Percentiles rank a stretch among this genome's conserved stretches.
Evolutionary conservation across 2,797 vertebrate genomes (phyloP).

Genomic region (Sebastes alutus): DNA sequence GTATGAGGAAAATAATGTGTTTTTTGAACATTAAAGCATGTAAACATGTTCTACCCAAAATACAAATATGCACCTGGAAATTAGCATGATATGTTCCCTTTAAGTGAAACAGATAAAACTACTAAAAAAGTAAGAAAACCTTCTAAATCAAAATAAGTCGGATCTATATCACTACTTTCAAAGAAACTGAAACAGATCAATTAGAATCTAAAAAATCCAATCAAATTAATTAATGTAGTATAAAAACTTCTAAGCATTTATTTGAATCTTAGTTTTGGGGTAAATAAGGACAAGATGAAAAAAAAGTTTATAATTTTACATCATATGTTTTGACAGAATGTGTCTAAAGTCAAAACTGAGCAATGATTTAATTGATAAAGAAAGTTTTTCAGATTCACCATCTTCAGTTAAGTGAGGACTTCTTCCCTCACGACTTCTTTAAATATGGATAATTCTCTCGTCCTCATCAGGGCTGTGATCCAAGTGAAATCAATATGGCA

Average conservation of each 20-base stretch:
- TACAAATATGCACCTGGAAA: neutral
- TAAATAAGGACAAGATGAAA: neutral
- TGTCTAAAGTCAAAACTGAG: neutral
- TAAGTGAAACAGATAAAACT: neutral
- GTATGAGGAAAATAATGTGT: neutral
- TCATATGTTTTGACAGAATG: neutral
- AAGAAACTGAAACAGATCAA: neutral
- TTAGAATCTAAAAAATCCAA: too few species aligned
- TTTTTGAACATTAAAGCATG: neutral
- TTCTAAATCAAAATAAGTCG: too few species aligned
- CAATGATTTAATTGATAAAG: neutral
- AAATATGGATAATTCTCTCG: conserved; percentile 1
- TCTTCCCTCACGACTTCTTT: neutral
- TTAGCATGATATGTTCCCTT: neutral
- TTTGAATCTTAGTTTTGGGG: neutral
- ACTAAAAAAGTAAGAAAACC: neutral
- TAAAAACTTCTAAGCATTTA: neutral
- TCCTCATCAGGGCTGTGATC: conserved; percentile 12
- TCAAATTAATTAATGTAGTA: too few species aligned
- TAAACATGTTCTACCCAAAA: neutral
- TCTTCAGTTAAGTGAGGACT: neutral
- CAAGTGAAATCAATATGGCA: conserved; percentile 22
- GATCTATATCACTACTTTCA: neutral
- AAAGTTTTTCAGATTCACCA: neutral
- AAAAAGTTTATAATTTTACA: neutral